A percentile compares a stretch with the other conserved stretches of the same genome.
Evolutionary conservation across 2,797 vertebrate genomes (phyloP).

Genomic region (Anguilla marmorata): DNA sequence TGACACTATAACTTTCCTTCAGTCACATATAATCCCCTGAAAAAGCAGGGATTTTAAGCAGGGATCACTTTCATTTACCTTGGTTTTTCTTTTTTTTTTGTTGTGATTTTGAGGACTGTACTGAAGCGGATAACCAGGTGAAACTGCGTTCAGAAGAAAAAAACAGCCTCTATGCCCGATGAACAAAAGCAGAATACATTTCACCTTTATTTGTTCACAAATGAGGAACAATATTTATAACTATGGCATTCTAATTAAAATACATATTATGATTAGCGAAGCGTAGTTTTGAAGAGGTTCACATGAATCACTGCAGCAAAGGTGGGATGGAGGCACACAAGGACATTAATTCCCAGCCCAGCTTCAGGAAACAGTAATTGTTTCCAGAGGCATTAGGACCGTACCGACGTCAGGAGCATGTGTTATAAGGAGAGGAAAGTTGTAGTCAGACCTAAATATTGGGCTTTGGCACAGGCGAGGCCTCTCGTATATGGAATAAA

Average conservation of each 20-base stretch:
- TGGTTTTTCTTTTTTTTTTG: not conserved
- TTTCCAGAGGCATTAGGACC: slow-evolving; percentile 41
- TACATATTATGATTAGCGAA: not conserved
- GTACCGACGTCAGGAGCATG: slow-evolving; percentile 35
- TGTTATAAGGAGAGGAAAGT: slow-evolving; percentile 46
- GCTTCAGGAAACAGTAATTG: slow-evolving; percentile 40
- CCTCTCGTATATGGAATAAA: slow-evolving; percentile 49
- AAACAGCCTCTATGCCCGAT: not conserved
- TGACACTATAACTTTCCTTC: not conserved
- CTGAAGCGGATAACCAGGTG: not conserved
- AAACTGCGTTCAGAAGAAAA: not conserved
- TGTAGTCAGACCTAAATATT: slow-evolving; percentile 47
- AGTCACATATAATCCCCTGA: not conserved
- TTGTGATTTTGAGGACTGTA: not conserved
- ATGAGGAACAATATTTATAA: not conserved
- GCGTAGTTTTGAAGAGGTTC: not conserved
- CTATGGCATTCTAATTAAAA: not conserved
- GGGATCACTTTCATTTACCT: not conserved
- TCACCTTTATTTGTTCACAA: not conserved
- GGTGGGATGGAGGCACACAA: slow-evolving; percentile 36
- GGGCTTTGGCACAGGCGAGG: slow-evolving; percentile 27
- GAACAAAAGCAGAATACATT: not conserved
- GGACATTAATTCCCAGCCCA: slow-evolving; percentile 39
- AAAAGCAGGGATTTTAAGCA: not conserved
- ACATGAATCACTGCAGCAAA: slow-evolving; percentile 24